Percentiles rank a stretch among this genome's conserved stretches.
Evolutionary conservation across 2,113 vertebrate species (phyloP).

Genomic region (Coracopsis vasa): DNA sequence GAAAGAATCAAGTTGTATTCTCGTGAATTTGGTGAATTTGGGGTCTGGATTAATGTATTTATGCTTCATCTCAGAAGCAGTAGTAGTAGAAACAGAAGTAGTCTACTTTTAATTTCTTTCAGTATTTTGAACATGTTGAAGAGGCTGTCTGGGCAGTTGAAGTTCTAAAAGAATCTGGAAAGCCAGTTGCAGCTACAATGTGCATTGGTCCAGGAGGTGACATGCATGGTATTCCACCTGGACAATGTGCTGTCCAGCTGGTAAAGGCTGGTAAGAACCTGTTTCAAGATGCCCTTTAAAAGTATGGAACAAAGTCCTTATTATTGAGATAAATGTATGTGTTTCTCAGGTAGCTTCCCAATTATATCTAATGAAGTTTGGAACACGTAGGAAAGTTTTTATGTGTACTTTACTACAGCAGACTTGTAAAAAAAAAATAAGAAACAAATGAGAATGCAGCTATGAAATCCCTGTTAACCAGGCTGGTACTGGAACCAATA

Average conservation of each 20-base stretch:
- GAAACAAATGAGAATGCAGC: not conserved
- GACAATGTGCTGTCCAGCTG: constrained; percentile 89
- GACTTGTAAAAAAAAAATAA: not conserved
- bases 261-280: constrained; percentile 86
- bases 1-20: not conserved
- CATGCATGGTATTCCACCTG: constrained; percentile 84
- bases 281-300: not conserved
- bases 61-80: not conserved
- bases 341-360: not conserved
- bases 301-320: not conserved
- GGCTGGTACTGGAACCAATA: not conserved
- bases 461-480: not conserved
- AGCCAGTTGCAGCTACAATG: constrained; percentile 87
- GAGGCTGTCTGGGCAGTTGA: constrained; percentile 97
- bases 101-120: constrained; percentile 30
- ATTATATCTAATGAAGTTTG: not conserved
- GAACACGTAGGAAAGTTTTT: not conserved
- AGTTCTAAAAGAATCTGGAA: constrained; percentile 84
- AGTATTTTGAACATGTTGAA: constrained; percentile 99
- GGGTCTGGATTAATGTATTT: not conserved
- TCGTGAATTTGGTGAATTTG: not conserved
- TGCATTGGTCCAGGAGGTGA: constrained; percentile 96
- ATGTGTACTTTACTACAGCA: not conserved
- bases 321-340: not conserved
- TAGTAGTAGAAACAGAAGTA: not conserved